Percentiles rank a stretch among this genome's conserved stretches.
phyloP scores from a whole-genome alignment of 2,888 invertebrate genomes.

The Tubulanus polymorphus region DNA sequence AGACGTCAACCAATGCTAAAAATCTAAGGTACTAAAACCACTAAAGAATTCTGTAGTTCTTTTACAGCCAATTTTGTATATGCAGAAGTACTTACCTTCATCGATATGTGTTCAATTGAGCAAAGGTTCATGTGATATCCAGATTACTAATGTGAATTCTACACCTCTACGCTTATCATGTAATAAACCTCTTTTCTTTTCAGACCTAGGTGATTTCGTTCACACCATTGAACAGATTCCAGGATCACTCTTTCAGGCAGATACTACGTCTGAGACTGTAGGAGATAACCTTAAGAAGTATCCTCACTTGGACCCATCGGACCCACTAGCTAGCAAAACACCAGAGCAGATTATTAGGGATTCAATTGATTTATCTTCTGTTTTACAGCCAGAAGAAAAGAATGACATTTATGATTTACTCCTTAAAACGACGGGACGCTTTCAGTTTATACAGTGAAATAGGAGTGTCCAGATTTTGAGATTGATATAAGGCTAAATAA shows the following conservation, averaged over 20 bases:
- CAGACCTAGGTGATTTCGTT: background rate
- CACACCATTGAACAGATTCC: background rate
- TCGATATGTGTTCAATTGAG: background rate
- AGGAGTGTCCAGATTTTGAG: slow-evolving; percentile 3
- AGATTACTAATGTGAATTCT: background rate
- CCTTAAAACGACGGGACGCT: background rate
- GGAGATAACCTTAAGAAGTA: background rate
- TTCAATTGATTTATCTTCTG: background rate
- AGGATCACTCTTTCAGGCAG: background rate
- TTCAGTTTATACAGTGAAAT: slow-evolving; percentile 6
- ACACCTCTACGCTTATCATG: background rate
- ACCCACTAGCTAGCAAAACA: background rate
- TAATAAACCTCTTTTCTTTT: background rate
- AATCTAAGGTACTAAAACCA: background rate
- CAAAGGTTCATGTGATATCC: background rate
- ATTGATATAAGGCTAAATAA: background rate
- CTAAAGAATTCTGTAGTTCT: background rate
- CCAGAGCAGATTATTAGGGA: background rate
- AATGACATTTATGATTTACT: background rate
- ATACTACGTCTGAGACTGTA: background rate
- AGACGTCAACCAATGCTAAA: background rate
- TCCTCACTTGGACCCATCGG: background rate
- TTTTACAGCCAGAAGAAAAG: background rate
- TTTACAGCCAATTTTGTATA: too few relatives aligned
- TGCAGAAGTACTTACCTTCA: background rate